phyloP scores from a whole-genome alignment of 2,797 vertebrate species.

The Rachycentron canadum region DNA sequence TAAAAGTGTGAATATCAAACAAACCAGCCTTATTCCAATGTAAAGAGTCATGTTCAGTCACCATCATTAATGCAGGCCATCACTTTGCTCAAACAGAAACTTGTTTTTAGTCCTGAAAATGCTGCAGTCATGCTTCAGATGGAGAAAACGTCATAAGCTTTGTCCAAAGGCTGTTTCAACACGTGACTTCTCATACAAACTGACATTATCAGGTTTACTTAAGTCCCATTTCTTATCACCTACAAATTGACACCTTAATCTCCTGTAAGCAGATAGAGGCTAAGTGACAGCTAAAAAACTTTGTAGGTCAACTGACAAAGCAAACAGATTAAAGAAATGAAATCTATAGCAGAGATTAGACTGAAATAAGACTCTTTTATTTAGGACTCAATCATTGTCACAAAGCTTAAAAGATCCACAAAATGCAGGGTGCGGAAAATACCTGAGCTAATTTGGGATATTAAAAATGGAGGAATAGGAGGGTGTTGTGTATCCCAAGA shows the following conservation, averaged over 20 bases:
- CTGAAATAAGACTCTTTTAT: constrained; percentile 9
- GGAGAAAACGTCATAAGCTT: constrained; percentile 1
- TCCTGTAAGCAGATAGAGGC: constrained; percentile 29
- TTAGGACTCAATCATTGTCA: constrained; percentile 16
- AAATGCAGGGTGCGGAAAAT: constrained; percentile 2
- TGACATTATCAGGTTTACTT: constrained; percentile 47
- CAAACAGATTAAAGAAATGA: constrained; percentile 43
- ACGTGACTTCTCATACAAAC: constrained; percentile 26
- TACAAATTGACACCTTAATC: constrained; percentile 51
- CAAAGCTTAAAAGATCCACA: constrained; percentile 24
- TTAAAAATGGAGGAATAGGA: constrained; percentile 18
- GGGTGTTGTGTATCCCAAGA: constrained; percentile 9
- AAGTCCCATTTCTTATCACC: constrained; percentile 35
- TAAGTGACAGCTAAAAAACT: constrained; percentile 39
- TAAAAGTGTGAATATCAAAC: constrained; percentile 51
- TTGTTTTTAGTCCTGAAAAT: not conserved
- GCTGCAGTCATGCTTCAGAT: not conserved
- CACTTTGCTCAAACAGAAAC: constrained; percentile 20
- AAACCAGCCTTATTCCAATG: constrained; percentile 24
- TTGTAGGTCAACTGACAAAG: constrained; percentile 51
- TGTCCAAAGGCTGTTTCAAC: constrained; percentile 10
- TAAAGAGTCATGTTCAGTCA: constrained; percentile 19
- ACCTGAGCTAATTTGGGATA: constrained; percentile 31
- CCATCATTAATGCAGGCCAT: not conserved
- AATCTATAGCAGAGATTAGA: constrained; percentile 34